Evolutionary conservation across 2,888 invertebrate species (phyloP).

Genomic region (Halictus quadricinctus): DNA sequence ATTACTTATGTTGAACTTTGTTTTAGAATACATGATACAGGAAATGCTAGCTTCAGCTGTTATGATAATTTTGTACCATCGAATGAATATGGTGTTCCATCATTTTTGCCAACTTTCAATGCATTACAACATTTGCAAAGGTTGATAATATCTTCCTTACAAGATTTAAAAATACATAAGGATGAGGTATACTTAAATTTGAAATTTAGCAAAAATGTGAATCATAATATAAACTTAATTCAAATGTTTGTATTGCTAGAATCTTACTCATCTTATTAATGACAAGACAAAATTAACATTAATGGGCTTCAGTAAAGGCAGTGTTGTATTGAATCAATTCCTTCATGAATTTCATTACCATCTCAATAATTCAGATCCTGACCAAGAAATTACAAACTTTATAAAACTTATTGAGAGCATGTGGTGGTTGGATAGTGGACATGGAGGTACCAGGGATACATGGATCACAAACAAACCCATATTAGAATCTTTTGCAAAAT

Average conservation of each 20-base stretch:
- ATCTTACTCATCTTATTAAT: slow-evolving; percentile 23
- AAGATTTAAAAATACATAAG: slow-evolving; percentile 38
- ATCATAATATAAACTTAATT: slow-evolving; percentile 12
- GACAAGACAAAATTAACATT: slow-evolving; percentile 55
- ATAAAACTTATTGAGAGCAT: slow-evolving; percentile 88
- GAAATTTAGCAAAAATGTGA: not conserved
- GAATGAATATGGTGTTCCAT: slow-evolving; percentile 90
- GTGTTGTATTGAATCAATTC: slow-evolving; percentile 95
- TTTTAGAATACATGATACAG: slow-evolving; percentile 90
- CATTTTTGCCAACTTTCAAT: slow-evolving; percentile 88
- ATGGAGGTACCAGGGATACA: slow-evolving; percentile 93
- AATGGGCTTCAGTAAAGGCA: slow-evolving; percentile 96
- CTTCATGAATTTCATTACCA: slow-evolving; percentile 92
- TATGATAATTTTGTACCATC: slow-evolving; percentile 94
- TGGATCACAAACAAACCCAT: slow-evolving; percentile 92
- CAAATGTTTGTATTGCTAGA: slow-evolving; percentile 37
- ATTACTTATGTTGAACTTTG: slow-evolving; percentile 14
- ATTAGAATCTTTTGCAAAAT: slow-evolving; percentile 88
- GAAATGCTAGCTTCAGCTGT: slow-evolving; percentile 87
- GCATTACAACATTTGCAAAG: slow-evolving; percentile 89
- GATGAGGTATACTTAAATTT: slow-evolving; percentile 24
- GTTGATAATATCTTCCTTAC: slow-evolving; percentile 71
- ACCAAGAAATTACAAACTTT: slow-evolving; percentile 86
- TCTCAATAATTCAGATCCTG: slow-evolving; percentile 86
- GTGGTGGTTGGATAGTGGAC: slow-evolving; percentile 96